Evolutionary conservation across 2,113 vertebrate species (phyloP).

Genomic region (Rhabdomys dilectus): DNA sequence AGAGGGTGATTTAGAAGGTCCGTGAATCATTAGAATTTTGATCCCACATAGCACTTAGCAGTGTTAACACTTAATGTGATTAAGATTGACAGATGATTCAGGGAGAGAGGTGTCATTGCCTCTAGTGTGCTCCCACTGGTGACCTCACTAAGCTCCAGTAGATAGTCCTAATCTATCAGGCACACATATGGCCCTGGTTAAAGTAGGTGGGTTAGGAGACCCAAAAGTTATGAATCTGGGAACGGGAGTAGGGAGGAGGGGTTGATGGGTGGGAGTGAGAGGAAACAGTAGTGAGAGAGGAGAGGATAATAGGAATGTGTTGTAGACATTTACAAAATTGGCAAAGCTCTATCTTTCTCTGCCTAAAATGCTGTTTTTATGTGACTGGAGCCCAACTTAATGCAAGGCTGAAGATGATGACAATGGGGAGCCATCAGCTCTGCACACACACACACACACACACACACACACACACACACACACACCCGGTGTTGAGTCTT

Average conservation of each 20-base stretch:
- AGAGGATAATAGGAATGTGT: neutral
- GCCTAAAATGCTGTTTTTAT: constrained; percentile 19
- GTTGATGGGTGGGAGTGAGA: neutral
- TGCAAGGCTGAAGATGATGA: neutral
- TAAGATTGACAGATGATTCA: constrained; percentile 26
- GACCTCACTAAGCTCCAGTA: neutral
- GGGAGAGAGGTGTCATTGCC: neutral
- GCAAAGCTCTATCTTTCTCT: neutral
- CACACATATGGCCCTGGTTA: neutral
- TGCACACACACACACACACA: too few relatives aligned
- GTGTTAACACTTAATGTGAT: constrained; percentile 5
- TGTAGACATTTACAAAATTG: neutral
- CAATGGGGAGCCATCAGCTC: neutral
- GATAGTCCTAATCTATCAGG: too few relatives aligned
- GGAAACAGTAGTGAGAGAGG: neutral
- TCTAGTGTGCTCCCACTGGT: neutral
- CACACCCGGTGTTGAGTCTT: too few relatives aligned
- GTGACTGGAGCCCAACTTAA: neutral
- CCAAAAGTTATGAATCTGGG: neutral
- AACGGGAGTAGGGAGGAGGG: neutral
- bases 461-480: too few relatives aligned
- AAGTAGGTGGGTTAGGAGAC: neutral
- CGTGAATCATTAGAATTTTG: neutral
- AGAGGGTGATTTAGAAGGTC: neutral
- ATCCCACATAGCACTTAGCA: neutral